Evolutionary conservation across 2,797 vertebrate genomes (phyloP).

Genomic region (Rachycentron canadum): DNA sequence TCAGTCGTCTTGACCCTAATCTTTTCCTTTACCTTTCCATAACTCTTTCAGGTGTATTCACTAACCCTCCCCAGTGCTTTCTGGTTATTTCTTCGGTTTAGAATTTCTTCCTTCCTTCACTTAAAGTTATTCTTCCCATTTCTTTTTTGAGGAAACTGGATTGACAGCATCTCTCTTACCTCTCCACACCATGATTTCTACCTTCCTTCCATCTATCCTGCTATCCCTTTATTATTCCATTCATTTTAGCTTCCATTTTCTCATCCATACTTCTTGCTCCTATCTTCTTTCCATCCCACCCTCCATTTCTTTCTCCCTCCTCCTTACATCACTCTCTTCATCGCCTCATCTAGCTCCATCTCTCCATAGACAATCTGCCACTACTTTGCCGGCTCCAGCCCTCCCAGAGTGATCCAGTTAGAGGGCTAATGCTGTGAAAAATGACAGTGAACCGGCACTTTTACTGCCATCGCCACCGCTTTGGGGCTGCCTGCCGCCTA

Average conservation of each 20-base stretch:
- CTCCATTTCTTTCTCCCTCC: slow-evolving; percentile 33
- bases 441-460: slow-evolving; percentile 80
- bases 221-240: slow-evolving; percentile 16
- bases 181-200: background rate
- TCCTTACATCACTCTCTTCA: slow-evolving; percentile 42
- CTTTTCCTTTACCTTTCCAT: slow-evolving; percentile 17
- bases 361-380: slow-evolving; percentile 58
- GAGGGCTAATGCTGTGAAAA: slow-evolving; percentile 85
- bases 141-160: slow-evolving; percentile 30
- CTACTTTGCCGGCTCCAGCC: slow-evolving; percentile 61
- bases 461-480: slow-evolving; percentile 64
- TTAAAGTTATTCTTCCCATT: background rate
- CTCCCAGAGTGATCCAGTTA: slow-evolving; percentile 82
- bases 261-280: slow-evolving; percentile 18
- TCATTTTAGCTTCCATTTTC: slow-evolving; percentile 27
- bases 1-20: background rate
- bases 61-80: background rate
- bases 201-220: slow-evolving; percentile 1
- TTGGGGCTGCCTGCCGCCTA: slow-evolving; percentile 68
- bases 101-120: background rate
- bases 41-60: slow-evolving; percentile 2
- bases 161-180: slow-evolving; percentile 20
- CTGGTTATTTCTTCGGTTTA: slow-evolving; percentile 1
- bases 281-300: slow-evolving; percentile 18
- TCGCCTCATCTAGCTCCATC: slow-evolving; percentile 55